phyloP scores from a whole-genome alignment of 1,140 invertebrate genomes.

The Drosophila insularis region DNA sequence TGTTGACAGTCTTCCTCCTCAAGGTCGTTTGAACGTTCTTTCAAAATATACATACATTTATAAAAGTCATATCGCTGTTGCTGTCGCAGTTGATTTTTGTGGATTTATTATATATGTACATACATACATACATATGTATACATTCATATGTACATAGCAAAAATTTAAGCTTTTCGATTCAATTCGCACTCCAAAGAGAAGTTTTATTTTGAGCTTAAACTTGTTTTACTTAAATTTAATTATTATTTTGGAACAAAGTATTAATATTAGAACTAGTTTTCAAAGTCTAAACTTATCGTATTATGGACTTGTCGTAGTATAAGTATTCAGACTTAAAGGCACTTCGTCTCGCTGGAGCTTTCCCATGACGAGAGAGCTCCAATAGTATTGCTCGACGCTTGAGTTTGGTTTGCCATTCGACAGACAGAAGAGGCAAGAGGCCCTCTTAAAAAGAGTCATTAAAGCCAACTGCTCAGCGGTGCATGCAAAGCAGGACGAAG shows the following conservation, averaged over 20 bases:
- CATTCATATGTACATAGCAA: not conserved
- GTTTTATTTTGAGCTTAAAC: not conserved
- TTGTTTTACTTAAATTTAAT: constrained; percentile 6
- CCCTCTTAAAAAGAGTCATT: constrained; percentile 44
- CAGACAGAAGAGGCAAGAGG: constrained; percentile 20
- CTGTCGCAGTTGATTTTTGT: not conserved
- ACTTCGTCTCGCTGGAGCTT: constrained; percentile 22
- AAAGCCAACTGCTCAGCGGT: constrained; percentile 36
- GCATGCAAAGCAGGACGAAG: constrained; percentile 35
- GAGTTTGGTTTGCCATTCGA: constrained; percentile 25
- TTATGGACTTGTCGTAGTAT: constrained; percentile 14
- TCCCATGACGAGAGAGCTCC: constrained; percentile 26
- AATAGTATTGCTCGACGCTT: not conserved
- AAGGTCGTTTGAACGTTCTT: constrained; percentile 54
- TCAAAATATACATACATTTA: constrained; percentile 20
- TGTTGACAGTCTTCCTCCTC: constrained; percentile 33
- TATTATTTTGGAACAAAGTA: not conserved
- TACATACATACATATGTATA: too few species aligned
- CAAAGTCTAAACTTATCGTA: constrained; percentile 9
- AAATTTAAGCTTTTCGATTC: not conserved
- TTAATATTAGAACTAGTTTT: constrained; percentile 32
- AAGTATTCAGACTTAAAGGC: not conserved
- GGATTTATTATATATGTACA: not conserved
- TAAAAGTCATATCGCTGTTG: constrained; percentile 2
- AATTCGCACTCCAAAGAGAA: constrained; percentile 1